A percentile compares a stretch with the other conserved stretches of the same genome.
phyloP scores from a whole-genome alignment of 2,888 invertebrate genomes.

The Lamproptera curius region DNA sequence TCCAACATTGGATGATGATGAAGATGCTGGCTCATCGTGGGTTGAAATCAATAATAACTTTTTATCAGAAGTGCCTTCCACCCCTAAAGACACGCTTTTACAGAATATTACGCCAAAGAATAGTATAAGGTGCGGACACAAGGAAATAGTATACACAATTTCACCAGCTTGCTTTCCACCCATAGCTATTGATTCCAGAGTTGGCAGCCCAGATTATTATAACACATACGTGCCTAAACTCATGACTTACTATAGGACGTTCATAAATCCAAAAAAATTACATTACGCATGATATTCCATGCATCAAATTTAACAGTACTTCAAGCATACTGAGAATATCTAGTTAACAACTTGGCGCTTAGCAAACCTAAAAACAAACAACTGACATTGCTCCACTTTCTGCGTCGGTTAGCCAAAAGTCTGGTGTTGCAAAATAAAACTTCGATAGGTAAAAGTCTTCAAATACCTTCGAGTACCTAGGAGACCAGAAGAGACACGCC shows the following conservation, averaged over 20 bases:
- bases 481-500: no score
- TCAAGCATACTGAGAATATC: slow-evolving; percentile 29
- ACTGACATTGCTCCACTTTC: no score
- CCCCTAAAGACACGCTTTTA: neutral
- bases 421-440: no score
- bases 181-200: neutral
- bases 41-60: no score
- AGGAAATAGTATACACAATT: neutral
- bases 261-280: slow-evolving; percentile 40
- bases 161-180: neutral
- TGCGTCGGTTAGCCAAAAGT: no score
- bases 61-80: neutral
- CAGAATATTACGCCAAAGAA: no score
- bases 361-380: no score
- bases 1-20: neutral
- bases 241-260: slow-evolving; percentile 35
- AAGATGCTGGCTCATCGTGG: neutral
- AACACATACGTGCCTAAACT: no score
- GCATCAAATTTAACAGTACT: slow-evolving; percentile 30
- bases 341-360: no score
- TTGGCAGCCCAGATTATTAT: no score
- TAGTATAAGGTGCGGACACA: neutral
- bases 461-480: no score
- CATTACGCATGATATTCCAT: slow-evolving; percentile 35
- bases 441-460: no score